These are phyloP conservation scores for Eristalis arbustorum DNA, from an alignment of 2,888 invertebrate species.

Conservation along the genomic window DNA sequence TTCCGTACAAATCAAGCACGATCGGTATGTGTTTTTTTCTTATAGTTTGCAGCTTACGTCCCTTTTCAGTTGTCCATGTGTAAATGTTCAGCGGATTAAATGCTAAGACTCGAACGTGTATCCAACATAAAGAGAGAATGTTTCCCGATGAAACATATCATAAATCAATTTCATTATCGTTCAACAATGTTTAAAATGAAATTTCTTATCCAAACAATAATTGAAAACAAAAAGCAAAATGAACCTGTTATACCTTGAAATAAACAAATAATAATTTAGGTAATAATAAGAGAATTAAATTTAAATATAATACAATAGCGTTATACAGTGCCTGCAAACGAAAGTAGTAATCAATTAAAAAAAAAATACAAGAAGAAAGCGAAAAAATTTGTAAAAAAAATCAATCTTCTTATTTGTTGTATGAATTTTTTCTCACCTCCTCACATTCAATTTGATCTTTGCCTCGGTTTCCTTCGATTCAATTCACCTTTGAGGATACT, in stretches of 20 bases:
- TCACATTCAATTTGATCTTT: neutral
- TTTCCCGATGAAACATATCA: neutral
- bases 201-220: slow-evolving; percentile 13
- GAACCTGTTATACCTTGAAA: slow-evolving; percentile 40
- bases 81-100: neutral
- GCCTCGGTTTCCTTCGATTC: neutral
- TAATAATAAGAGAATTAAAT: slow-evolving; percentile 46
- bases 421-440: neutral
- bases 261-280: slow-evolving; percentile 52
- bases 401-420: slow-evolving; percentile 9
- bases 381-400: neutral
- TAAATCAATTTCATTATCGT: neutral
- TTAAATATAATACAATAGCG: slow-evolving; percentile 42
- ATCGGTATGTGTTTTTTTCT: neutral
- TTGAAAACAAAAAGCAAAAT: slow-evolving; percentile 4
- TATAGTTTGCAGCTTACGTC: neutral
- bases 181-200: neutral
- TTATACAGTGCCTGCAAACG: slow-evolving; percentile 68
- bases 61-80: neutral
- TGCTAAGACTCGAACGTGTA: neutral
- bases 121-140: neutral
- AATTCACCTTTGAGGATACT: neutral
- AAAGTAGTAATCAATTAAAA: slow-evolving; percentile 48
- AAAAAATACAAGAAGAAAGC: neutral
- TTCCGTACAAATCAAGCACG: neutral